A percentile compares a stretch with the other conserved stretches of the same genome.
Evolutionary conservation across 2,113 vertebrate species (phyloP).

Genomic region (Calypte anna): DNA sequence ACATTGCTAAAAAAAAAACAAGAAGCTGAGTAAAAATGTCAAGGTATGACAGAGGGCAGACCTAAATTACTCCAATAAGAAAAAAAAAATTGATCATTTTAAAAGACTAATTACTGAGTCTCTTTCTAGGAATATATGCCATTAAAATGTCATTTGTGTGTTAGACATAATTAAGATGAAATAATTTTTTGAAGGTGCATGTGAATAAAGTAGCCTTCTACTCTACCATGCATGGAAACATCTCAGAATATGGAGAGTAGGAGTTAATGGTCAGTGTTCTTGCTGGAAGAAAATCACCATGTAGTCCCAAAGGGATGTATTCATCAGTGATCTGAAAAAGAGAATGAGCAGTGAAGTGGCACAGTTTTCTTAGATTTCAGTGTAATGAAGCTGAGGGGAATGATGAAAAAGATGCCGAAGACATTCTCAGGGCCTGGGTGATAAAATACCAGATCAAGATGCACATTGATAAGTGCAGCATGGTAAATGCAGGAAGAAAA

Average conservation of each 20-base stretch:
- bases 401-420: neutral
- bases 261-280: constrained; percentile 38
- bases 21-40: constrained; percentile 54
- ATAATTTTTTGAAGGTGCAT: neutral
- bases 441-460: neutral
- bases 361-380: constrained; percentile 1
- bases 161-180: neutral
- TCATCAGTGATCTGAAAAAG: neutral
- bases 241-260: neutral
- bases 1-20: neutral
- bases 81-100: neutral
- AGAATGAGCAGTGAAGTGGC: constrained; percentile 2
- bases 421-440: neutral
- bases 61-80: neutral
- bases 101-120: neutral
- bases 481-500: neutral
- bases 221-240: neutral
- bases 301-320: neutral
- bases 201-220: neutral
- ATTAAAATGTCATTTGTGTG: neutral
- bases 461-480: accelerated
- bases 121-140: neutral
- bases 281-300: neutral
- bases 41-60: constrained; percentile 43
- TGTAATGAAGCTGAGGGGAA: constrained; percentile 12